Percentiles rank a stretch among this genome's conserved stretches.
phyloP scores from a whole-genome alignment of 2,888 invertebrate species.

The Philhelius pedissequus region DNA sequence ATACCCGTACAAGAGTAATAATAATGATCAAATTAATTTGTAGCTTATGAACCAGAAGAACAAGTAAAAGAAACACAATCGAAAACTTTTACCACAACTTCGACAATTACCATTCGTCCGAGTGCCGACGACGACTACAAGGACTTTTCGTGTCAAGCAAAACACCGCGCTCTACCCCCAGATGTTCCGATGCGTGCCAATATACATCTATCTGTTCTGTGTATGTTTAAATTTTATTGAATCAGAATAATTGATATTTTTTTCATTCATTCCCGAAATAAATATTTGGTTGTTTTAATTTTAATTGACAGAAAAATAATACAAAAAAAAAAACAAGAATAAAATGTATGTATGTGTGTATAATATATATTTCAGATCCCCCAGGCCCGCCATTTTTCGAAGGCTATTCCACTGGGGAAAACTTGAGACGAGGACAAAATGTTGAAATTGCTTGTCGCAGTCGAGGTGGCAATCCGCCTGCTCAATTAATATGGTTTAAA shows the following conservation, averaged over 20 bases:
- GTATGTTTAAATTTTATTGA: conserved; percentile 71
- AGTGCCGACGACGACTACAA: conserved; percentile 76
- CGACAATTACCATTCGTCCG: conserved; percentile 73
- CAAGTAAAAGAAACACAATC: conserved; percentile 73
- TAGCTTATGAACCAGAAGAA: conserved; percentile 71
- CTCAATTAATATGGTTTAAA: conserved; percentile 76
- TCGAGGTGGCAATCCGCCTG: conserved; percentile 76
- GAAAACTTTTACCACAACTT: conserved; percentile 75
- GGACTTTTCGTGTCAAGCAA: conserved; percentile 76
- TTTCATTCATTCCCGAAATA: not conserved
- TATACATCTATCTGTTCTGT: conserved; percentile 76
- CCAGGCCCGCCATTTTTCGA: conserved; percentile 77
- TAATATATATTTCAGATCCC: conserved; percentile 71
- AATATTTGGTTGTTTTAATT: not conserved
- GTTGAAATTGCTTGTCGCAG: conserved; percentile 76
- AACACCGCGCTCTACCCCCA: conserved; percentile 76
- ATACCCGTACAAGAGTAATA: not conserved
- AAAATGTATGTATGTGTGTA: not conserved
- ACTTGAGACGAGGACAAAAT: conserved; percentile 75
- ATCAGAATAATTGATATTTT: not conserved
- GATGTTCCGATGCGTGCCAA: conserved; percentile 77
- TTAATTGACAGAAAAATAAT: not conserved
- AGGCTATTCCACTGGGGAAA: conserved; percentile 75
- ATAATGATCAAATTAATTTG: conserved; percentile 25
- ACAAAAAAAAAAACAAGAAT: not conserved